Conservation (phyloP, 2,888 invertebrate genomes). For the Odontothrips loti region DNA sequence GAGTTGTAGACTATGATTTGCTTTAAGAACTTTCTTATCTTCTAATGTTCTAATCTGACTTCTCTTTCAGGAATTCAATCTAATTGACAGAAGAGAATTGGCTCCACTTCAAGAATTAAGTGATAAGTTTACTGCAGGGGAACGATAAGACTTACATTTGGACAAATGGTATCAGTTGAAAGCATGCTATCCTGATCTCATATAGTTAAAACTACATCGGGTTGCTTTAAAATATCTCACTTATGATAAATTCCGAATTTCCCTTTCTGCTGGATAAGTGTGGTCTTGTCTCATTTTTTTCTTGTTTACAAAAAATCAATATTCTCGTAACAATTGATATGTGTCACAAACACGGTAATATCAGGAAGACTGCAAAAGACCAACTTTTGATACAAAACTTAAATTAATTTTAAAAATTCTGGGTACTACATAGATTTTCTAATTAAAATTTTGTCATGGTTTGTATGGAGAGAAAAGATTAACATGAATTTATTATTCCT, state of each 20-base stretch:
- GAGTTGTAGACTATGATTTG: too few relatives aligned
- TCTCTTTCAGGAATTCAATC: conserved; percentile 74
- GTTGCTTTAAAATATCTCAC: background rate
- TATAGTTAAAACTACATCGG: background rate
- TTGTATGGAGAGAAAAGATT: background rate
- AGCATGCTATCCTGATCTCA: conserved; percentile 14
- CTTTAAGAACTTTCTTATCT: too few relatives aligned
- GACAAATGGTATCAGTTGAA: conserved; percentile 10
- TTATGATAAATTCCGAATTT: background rate
- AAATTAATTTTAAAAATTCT: background rate
- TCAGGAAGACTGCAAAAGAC: conserved; percentile 15
- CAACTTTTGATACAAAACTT: conserved; percentile 23
- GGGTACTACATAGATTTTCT: background rate
- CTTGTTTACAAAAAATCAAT: background rate
- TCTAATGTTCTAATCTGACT: conserved; percentile 5
- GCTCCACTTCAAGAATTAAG: conserved; percentile 97
- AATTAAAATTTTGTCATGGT: background rate
- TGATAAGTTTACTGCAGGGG: conserved; percentile 58
- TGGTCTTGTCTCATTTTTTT: background rate
- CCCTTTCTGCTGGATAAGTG: background rate
- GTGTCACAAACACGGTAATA: background rate
- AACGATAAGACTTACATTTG: background rate
- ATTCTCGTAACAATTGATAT: background rate
- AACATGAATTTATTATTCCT: background rate
- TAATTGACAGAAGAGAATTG: conserved; percentile 93